Evolutionary conservation across 1,140 invertebrate genomes (phyloP), one percentile per base, ranked within the genome.

Genomic region (Andrena cerasifolii): DNA sequence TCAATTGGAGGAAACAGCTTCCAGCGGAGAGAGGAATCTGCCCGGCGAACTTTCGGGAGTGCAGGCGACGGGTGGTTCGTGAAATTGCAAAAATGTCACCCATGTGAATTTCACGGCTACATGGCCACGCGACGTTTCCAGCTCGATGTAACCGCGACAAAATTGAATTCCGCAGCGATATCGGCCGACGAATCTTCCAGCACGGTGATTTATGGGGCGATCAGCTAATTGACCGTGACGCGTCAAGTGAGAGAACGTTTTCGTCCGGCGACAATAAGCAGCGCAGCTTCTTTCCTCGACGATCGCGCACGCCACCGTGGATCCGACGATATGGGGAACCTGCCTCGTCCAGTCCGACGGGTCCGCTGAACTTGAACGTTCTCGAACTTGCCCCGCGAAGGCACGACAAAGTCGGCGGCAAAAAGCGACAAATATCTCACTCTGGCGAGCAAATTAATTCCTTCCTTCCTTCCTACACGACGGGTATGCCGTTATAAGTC

Each of bases 391-490:
- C 21, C 16, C 16, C 26, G 0, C 26, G 31, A 51, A 28, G 31
- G 24, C 43, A 24, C 5, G 21, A 45, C 18, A 21, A 2, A 7
- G 24, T 21, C 1, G 14, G 8, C 33, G 21, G 21, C 24, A 59
- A 53, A 43, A 31, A 18, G 24, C 16, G 28, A 59, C 21, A 76
- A 36, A 58, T 18, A 47, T 56, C 40, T 68, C 16, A 21, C 53
- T 67, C 5, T 7, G 3, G 21, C 33, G 33, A 68, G 21, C 24
- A 24, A 53, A 59, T 71, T 51, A 61, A 51, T 70, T 51, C 26
- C 14, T 36, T 33, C 10, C 43, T 53, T 74, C 12, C 73, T 75
- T 67, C 65, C 74, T 70, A 36, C 1, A 5, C 18, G 54, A 28
- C 56, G 45, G 4, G 36, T 53, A 66, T 8, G 16, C 18, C 21